These are phyloP conservation scores for Nineta flava DNA, from an alignment of 2,888 invertebrate genomes.

Conservation along the genomic window DNA sequence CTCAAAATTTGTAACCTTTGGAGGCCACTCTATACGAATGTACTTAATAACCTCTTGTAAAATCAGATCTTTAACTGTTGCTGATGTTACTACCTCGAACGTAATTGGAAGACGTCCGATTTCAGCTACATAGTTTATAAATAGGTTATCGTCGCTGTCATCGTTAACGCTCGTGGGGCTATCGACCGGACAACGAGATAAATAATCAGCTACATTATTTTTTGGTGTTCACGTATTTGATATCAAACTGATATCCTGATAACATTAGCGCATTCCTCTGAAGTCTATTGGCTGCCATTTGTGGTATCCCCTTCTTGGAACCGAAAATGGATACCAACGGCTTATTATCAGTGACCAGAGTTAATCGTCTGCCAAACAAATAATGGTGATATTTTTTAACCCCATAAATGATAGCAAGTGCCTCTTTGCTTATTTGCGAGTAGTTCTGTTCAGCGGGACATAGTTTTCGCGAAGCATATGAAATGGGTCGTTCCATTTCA, in stretches of 20 bases:
- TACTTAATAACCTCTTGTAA: background rate
- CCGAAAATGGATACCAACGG: slow-evolving; percentile 10
- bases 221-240: background rate
- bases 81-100: background rate
- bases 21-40: background rate
- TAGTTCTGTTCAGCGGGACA: slow-evolving; percentile 10
- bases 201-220: too few relatives aligned
- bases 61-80: background rate
- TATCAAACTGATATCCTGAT: background rate
- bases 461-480: background rate
- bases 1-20: background rate
- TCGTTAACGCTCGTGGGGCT: too few relatives aligned
- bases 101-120: background rate
- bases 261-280: slow-evolving; percentile 6
- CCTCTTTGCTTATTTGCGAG: slow-evolving; percentile 11
- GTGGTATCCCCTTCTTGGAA: slow-evolving; percentile 9
- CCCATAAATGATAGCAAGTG: slow-evolving; percentile 11
- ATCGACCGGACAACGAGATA: background rate
- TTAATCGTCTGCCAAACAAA: slow-evolving; percentile 8
- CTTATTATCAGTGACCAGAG: slow-evolving; percentile 7
- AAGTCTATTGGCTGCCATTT: slow-evolving; percentile 9
- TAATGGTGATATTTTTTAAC: slow-evolving; percentile 6
- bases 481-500: background rate
- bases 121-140: too few relatives aligned
- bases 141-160: background rate